Base-by-base conservation (phyloP, 1,140 invertebrate species). In the Dolichoris vasculosae region DNA sequence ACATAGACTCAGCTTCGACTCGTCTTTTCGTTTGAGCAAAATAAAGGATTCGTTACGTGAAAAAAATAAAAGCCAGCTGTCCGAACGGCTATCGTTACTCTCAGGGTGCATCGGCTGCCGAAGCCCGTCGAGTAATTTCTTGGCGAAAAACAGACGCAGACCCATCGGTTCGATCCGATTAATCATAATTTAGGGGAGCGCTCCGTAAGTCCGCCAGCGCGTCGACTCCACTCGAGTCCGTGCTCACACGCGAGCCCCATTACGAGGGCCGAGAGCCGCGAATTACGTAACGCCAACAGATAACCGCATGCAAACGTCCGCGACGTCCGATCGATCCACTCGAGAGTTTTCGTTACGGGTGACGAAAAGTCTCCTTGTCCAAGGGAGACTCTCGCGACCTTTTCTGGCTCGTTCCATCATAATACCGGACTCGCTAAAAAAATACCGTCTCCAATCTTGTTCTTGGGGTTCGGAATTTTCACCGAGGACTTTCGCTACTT, bases 131-230 rank as follows among this genome's bases (percentile, higher is more conserved):
- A 30, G 76, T 26, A 82, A 82, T 82, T 82, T 82, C 80, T 82
- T 73, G 80, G 23, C 26, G 48, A 48, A 13, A 3, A 13, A 1
- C 20, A 0, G 76, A 69, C 32, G 48, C 67, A 30, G 23, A 48
- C 35, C 67, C 80, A 73, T 59, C 69, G 69, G 35, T 46, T 75
- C 67, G 51, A 75, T 38, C 67, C 67, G 67, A 85, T 85, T 85
- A 81, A 85, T 81, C 84, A 85, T 85, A 81, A 85, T 85, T 85
- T 85, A 78, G 64, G 77, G 83, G 76, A 64, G 55, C 6, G 9
- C 23, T 59, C 3, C 23, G 55, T 59, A 59, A 78, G 73, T 67
- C 35, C n/a, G 32, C 32, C 15, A 46, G 13, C 11, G 4, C 8
- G 30, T 55, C 35, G 80, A 46, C 48, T 71, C 30, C 55, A 81